These are phyloP conservation scores for Cephalotes varians DNA, from an alignment of 2,888 invertebrate species.

Conservation along the genomic window DNA sequence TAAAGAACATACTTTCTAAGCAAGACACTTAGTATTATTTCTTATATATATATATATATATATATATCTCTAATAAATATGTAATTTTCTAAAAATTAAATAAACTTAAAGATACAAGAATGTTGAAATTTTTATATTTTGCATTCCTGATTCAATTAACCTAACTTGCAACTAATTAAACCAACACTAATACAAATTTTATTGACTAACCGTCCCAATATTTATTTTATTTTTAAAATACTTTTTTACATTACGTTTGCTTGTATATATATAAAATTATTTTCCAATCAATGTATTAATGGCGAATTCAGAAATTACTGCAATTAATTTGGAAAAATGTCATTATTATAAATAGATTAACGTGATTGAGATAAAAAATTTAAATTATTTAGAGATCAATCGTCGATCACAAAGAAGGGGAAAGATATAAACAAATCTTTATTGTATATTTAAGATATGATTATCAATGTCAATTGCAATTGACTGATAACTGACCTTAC, in stretches of 20 bases:
- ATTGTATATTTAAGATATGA: neutral
- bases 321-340: neutral
- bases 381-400: neutral
- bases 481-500: too few relatives aligned
- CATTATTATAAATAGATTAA: neutral
- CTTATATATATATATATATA: neutral
- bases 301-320: neutral
- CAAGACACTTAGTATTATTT: neutral
- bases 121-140: neutral
- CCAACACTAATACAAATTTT: neutral
- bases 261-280: neutral
- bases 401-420: neutral
- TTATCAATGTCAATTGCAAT: neutral
- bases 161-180: neutral
- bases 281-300: neutral
- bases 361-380: neutral
- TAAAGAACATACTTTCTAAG: neutral
- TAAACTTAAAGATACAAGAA: neutral
- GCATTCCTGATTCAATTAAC: neutral
- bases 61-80: neutral
- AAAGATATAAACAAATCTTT: neutral
- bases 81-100: slow-evolving; percentile 29
- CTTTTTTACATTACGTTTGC: neutral
- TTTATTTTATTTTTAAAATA: slow-evolving; percentile 13
- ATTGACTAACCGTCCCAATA: neutral